Percentiles rank a stretch among this genome's conserved stretches.
Evolutionary conservation across 2,888 invertebrate genomes (phyloP).

Genomic region (Nemurella pictetii): DNA sequence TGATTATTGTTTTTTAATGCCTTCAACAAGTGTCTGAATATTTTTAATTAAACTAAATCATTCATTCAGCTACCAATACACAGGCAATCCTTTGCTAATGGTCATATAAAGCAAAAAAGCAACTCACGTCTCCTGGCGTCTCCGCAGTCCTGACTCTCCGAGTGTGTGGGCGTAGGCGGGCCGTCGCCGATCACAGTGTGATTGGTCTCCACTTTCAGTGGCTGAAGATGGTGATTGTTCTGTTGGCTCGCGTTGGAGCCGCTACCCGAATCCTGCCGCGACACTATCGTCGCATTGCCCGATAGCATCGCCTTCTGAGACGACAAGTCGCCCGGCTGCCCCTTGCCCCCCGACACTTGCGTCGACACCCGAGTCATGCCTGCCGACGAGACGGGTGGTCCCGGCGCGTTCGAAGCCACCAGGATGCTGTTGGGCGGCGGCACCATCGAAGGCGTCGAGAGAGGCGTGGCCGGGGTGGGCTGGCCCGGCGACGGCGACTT

Average conservation of each 20-base stretch:
- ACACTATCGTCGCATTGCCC: conserved; percentile 54
- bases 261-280: conserved; percentile 46
- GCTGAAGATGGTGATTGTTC: conserved; percentile 46
- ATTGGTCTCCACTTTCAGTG: conserved; percentile 59
- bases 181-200: conserved; percentile 55
- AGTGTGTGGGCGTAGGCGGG: conserved; percentile 78
- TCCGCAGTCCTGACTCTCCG: conserved; percentile 61
- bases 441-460: conserved; percentile 48
- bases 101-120: too few species aligned
- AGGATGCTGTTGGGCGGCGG: conserved; percentile 51
- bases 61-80: too few species aligned
- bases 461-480: conserved; percentile 44
- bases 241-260: conserved; percentile 34
- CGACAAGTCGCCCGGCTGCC: conserved; percentile 58
- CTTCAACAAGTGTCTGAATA: too few species aligned
- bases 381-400: conserved; percentile 55
- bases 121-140: conserved; percentile 66
- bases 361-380: conserved; percentile 57
- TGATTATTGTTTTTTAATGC: too few species aligned
- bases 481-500: conserved; percentile 41
- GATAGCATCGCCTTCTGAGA: conserved; percentile 61
- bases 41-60: too few species aligned
- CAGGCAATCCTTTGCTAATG: too few species aligned
- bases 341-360: conserved; percentile 53
- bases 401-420: conserved; percentile 53